These are phyloP conservation scores for Furcifer pardalis DNA, from an alignment of 2,797 vertebrate species.

Conservation along the genomic window DNA sequence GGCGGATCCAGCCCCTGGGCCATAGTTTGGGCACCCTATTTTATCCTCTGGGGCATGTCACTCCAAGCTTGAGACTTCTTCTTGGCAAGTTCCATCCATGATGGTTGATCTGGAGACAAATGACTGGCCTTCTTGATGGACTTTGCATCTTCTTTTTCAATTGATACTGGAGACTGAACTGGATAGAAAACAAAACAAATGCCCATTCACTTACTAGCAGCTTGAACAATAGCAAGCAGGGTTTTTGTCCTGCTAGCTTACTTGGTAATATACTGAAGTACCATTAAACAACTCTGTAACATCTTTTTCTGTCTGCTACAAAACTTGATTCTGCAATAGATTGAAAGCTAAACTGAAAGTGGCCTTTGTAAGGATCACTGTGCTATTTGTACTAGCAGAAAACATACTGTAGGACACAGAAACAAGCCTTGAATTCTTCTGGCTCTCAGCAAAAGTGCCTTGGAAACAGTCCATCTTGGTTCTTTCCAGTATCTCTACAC, in stretches of 20 bases:
- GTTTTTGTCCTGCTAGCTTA: background rate
- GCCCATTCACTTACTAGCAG: background rate
- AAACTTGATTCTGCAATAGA: background rate
- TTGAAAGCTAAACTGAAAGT: constrained; percentile 7
- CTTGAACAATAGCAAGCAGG: background rate
- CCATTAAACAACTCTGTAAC: background rate
- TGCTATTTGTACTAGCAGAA: background rate
- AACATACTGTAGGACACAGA: background rate
- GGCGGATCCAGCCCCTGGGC: no score
- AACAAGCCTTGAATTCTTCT: background rate
- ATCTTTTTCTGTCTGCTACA: background rate
- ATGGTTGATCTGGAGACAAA: constrained; percentile 82
- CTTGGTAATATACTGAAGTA: background rate
- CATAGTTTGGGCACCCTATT: no score
- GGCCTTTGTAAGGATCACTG: background rate
- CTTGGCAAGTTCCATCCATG: constrained; percentile 97
- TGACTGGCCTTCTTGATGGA: constrained; percentile 75
- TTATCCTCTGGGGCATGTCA: constrained; percentile 86
- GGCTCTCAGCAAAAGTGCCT: background rate
- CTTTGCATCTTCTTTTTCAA: constrained; percentile 80
- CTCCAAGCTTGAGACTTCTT: constrained; percentile 98
- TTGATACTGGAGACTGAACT: constrained; percentile 57
- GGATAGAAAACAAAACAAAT: constrained; percentile 57
- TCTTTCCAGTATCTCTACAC: background rate
- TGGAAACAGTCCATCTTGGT: background rate